These are phyloP conservation scores for Cotesia congregata DNA, from an alignment of 2,888 invertebrate genomes.

Conservation along the genomic window DNA sequence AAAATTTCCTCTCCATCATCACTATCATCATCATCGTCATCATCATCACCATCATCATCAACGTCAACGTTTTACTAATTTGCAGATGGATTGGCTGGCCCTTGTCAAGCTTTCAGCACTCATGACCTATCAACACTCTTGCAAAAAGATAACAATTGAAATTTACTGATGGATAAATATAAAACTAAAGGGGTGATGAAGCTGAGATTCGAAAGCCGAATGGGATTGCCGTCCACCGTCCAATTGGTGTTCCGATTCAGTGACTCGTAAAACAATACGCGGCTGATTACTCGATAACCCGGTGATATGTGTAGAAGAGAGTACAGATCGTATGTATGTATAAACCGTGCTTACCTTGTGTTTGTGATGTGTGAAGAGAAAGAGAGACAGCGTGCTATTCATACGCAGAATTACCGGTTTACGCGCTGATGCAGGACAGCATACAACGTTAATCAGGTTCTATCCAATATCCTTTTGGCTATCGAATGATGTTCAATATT, in stretches of 20 bases:
- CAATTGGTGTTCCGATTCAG: conserved; percentile 66
- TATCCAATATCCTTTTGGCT: conserved; percentile 51
- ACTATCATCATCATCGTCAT: too few relatives aligned
- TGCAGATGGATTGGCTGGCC: not conserved
- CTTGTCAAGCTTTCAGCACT: not conserved
- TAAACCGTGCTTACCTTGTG: conserved; percentile 70
- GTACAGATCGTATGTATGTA: not conserved
- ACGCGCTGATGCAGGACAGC: conserved; percentile 57
- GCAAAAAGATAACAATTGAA: not conserved
- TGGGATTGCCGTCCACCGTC: conserved; percentile 47
- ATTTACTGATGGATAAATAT: not conserved
- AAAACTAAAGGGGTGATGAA: conserved; percentile 17
- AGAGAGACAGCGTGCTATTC: conserved; percentile 64
- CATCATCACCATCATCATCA: too few relatives aligned
- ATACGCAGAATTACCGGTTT: conserved; percentile 67
- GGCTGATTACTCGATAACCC: conserved; percentile 69
- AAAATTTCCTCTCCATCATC: too few relatives aligned
- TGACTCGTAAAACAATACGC: conserved; percentile 68
- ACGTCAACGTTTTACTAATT: too few relatives aligned
- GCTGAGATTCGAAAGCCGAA: conserved; percentile 25
- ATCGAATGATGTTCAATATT: conserved; percentile 44
- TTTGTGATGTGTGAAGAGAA: conserved; percentile 63
- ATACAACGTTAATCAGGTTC: conserved; percentile 48
- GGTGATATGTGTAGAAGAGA: conserved; percentile 40
- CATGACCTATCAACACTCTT: not conserved